These are phyloP conservation scores for Cladopsammia gracilis DNA, from an alignment of 64 coral and sea anemone genomes.

Conservation along the genomic window DNA sequence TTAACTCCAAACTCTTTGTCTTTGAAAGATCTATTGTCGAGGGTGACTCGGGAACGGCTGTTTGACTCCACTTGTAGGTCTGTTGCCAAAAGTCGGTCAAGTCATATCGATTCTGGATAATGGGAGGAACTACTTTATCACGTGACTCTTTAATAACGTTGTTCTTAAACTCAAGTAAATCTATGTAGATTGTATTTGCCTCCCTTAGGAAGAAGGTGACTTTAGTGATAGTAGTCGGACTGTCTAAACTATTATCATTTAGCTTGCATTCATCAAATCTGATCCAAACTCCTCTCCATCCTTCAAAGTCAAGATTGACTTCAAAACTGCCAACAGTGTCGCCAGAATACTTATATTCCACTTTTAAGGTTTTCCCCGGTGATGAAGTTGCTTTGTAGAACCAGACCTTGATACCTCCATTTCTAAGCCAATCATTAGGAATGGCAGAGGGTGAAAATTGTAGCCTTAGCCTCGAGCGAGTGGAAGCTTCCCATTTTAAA, in stretches of 20 bases:
- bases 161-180: conserved; percentile 56
- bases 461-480: not conserved
- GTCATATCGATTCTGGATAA: conserved; percentile 14
- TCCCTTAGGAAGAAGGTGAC: not conserved
- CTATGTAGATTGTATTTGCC: conserved; percentile 52
- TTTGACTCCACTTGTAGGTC: conserved; percentile 45
- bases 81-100: conserved; percentile 39
- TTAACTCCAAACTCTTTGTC: conserved; percentile 15
- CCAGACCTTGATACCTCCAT: conserved; percentile 39
- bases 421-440: not conserved
- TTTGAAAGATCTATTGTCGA: not conserved
- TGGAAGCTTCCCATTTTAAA: not conserved
- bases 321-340: not conserved
- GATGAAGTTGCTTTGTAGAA: not conserved
- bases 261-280: conserved; percentile 48
- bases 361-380: not conserved
- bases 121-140: conserved; percentile 65
- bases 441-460: not conserved
- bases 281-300: conserved; percentile 84
- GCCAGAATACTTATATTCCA: not conserved
- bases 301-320: conserved; percentile 54
- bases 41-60: not conserved
- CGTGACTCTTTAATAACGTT: not conserved
- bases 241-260: not conserved
- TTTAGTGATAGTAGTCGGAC: not conserved